phyloP scores from a whole-genome alignment of 2,888 invertebrate genomes.

The Dicroscelio sp. region DNA sequence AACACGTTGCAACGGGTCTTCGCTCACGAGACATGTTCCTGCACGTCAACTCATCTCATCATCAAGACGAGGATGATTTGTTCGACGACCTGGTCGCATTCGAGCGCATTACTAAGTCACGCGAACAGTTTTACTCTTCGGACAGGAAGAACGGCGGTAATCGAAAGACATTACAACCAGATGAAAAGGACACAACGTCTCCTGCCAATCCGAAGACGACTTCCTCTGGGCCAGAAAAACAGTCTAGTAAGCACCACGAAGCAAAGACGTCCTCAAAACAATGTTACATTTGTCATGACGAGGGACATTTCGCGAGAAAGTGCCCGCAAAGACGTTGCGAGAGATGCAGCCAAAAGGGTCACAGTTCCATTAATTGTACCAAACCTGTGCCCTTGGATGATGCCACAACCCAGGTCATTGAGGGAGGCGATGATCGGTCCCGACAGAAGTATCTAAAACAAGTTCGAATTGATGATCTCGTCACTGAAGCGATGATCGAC shows the following conservation, averaged over 20 bases:
- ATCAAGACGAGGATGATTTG: constrained; percentile 25
- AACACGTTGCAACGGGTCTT: neutral
- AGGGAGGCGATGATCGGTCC: neutral
- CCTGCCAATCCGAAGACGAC: too few relatives aligned
- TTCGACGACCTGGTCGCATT: constrained; percentile 24
- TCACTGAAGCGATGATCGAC: constrained; percentile 77
- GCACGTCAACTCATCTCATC: neutral
- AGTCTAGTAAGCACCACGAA: neutral
- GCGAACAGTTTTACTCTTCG: neutral
- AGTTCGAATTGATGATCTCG: too few relatives aligned
- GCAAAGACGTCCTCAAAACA: too few relatives aligned
- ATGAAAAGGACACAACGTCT: neutral
- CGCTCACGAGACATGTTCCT: neutral
- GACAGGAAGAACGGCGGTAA: neutral
- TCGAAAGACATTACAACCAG: neutral
- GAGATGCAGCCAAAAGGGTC: constrained; percentile 52
- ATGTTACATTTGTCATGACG: neutral
- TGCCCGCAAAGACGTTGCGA: neutral
- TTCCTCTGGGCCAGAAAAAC: too few relatives aligned
- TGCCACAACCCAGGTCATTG: neutral
- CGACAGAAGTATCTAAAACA: constrained; percentile 13
- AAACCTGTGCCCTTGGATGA: neutral
- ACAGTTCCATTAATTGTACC: constrained; percentile 11
- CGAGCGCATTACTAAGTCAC: neutral
- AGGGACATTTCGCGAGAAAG: neutral